These are phyloP conservation scores for Pristionchus pacificus DNA, from an alignment of 1,140 invertebrate genomes.

Conservation along the genomic window DNA sequence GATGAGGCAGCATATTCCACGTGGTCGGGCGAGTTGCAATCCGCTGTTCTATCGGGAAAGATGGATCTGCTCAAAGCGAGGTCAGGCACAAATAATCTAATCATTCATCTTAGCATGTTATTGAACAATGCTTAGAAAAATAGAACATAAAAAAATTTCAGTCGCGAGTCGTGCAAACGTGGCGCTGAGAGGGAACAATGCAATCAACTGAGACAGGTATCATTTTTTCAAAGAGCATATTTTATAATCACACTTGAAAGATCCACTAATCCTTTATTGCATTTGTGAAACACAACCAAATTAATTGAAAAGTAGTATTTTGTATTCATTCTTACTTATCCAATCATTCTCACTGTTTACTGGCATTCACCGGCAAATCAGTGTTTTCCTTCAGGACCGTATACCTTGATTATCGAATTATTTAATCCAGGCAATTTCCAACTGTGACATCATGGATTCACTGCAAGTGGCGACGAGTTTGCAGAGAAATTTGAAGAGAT, in stretches of 20 bases:
- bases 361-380: no score
- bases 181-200: slow-evolving; percentile 55
- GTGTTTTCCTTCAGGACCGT: no score
- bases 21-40: slow-evolving; percentile 51
- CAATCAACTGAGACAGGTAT: slow-evolving; percentile 37
- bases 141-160: slow-evolving; percentile 31
- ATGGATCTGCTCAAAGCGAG: slow-evolving; percentile 55
- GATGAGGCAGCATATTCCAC: slow-evolving; percentile 54
- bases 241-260: no score
- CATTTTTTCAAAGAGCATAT: no score
- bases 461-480: slow-evolving; percentile 50
- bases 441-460: slow-evolving; percentile 52
- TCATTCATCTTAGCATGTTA: slow-evolving; percentile 1
- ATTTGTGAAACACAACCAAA: no score
- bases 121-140: slow-evolving; percentile 4
- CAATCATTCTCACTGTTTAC: no score
- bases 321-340: background rate
- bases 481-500: slow-evolving; percentile 45
- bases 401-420: no score
- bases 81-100: slow-evolving; percentile 21
- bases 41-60: slow-evolving; percentile 45
- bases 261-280: no score
- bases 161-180: slow-evolving; percentile 55
- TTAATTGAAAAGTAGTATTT: background rate
- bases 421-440: slow-evolving; percentile 43